Evolutionary conservation across 1,140 invertebrate species (phyloP).

Genomic region (Theocolax elegans): DNA sequence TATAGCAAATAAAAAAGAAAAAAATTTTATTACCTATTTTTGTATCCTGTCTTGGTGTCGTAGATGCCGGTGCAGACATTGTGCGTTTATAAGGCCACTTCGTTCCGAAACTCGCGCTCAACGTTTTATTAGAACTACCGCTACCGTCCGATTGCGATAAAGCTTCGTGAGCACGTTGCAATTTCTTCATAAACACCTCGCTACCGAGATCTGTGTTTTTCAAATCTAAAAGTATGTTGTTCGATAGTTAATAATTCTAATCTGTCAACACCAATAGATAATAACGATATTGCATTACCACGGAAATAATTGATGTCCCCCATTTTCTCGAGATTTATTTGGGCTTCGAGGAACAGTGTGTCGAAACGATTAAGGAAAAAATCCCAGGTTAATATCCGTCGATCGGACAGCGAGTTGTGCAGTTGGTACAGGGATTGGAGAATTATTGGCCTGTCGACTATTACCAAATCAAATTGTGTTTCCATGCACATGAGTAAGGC

Average conservation of each 20-base stretch:
- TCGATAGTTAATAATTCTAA: too few species aligned
- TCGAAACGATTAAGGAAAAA: slow-evolving; percentile 99
- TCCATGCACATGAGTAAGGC: slow-evolving; percentile 87
- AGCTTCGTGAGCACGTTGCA: slow-evolving; percentile 90
- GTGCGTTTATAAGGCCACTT: slow-evolving; percentile 97
- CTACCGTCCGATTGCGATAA: slow-evolving; percentile 77
- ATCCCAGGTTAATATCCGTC: slow-evolving; percentile 94
- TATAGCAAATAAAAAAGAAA: too few species aligned
- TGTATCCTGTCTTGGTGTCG: slow-evolving; percentile 80
- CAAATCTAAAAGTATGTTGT: slow-evolving; percentile 86
- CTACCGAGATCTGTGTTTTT: slow-evolving; percentile 89
- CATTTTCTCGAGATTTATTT: slow-evolving; percentile 86
- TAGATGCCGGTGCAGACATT: slow-evolving; percentile 88
- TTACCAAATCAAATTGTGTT: slow-evolving; percentile 93
- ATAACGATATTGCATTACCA: slow-evolving; percentile 69
- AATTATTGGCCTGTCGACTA: slow-evolving; percentile 96
- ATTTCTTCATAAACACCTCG: slow-evolving; percentile 88
- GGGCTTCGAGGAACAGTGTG: slow-evolving; percentile 93
- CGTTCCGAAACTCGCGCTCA: slow-evolving; percentile 89
- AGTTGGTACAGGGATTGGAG: slow-evolving; percentile 96
- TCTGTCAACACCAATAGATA: too few species aligned
- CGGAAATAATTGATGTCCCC: slow-evolving; percentile 84
- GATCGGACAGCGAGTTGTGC: slow-evolving; percentile 90
- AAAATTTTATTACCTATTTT: slow-evolving; percentile 85
- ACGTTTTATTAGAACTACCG: slow-evolving; percentile 77